Evolutionary conservation across 2,888 invertebrate species (phyloP).

Genomic region (Linhomoeus sp.): DNA sequence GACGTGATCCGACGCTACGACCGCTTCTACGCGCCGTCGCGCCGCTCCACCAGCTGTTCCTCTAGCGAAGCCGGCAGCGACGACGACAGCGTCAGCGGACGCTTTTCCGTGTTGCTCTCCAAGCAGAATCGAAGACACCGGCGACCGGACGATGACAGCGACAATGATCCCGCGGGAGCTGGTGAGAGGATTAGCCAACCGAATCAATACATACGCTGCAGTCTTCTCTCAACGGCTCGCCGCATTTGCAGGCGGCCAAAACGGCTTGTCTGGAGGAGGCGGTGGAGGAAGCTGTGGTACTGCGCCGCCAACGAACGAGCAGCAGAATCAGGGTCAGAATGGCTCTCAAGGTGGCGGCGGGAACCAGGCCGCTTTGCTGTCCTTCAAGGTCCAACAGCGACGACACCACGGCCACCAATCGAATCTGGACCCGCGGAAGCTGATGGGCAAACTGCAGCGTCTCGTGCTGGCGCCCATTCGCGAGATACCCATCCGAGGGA

Average conservation of each 20-base stretch:
- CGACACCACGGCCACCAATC: not conserved
- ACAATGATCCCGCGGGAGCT: conserved; percentile 4
- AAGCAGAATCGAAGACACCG: conserved; percentile 1
- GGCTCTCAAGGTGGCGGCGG: not conserved
- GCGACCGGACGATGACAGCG: conserved; percentile 11
- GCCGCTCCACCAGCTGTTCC: conserved; percentile 50
- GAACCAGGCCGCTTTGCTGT: not conserved
- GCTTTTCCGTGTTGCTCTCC: not conserved
- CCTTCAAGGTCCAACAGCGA: not conserved
- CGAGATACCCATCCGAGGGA: no score
- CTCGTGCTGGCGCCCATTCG: conserved; percentile 6
- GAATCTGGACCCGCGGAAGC: conserved; percentile 1
- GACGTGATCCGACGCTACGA: conserved; percentile 20
- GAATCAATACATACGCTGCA: not conserved
- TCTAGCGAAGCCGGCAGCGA: conserved; percentile 77
- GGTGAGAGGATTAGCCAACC: not conserved
- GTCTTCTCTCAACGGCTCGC: not conserved
- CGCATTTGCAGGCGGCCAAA: no score
- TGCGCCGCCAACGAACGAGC: not conserved
- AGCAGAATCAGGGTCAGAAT: not conserved
- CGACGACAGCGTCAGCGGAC: conserved; percentile 46
- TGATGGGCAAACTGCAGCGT: conserved; percentile 2
- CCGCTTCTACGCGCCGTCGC: conserved; percentile 1
- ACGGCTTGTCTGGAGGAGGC: no score
- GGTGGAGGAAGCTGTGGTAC: not conserved